phyloP scores from a whole-genome alignment of 92 coral and sea anemone species.

The Actinernus sp. region DNA sequence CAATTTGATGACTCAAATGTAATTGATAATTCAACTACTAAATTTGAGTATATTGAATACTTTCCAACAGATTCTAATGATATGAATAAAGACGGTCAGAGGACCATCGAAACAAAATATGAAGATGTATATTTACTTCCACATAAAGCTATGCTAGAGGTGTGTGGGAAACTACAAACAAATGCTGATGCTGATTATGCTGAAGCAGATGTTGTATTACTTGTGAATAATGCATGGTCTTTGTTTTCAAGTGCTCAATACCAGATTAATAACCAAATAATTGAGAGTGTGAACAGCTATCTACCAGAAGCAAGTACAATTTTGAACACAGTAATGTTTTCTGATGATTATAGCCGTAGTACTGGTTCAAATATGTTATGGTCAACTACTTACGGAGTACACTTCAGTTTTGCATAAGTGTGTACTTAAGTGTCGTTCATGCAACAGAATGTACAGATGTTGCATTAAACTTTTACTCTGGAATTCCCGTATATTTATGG shows the following conservation, averaged over 20 bases:
- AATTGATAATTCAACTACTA: background rate
- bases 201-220: background rate
- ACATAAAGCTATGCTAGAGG: background rate
- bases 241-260: constrained; percentile 4
- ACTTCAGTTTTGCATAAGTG: no score
- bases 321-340: background rate
- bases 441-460: no score
- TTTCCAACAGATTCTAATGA: background rate
- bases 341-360: background rate
- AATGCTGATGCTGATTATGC: constrained; percentile 1
- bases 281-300: constrained; percentile 3
- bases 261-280: constrained; percentile 1
- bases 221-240: constrained; percentile 3
- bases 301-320: background rate
- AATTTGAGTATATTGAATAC: background rate
- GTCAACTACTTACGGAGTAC: no score
- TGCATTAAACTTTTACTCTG: no score
- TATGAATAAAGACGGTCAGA: constrained; percentile 14
- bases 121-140: constrained; percentile 3
- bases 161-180: background rate
- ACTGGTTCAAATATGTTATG: constrained; percentile 1
- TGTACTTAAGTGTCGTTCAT: no score
- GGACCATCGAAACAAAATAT: background rate
- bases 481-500: no score
- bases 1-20: background rate